Base-by-base conservation (phyloP, 2,888 invertebrate species). In the Syrphus vitripennis region DNA sequence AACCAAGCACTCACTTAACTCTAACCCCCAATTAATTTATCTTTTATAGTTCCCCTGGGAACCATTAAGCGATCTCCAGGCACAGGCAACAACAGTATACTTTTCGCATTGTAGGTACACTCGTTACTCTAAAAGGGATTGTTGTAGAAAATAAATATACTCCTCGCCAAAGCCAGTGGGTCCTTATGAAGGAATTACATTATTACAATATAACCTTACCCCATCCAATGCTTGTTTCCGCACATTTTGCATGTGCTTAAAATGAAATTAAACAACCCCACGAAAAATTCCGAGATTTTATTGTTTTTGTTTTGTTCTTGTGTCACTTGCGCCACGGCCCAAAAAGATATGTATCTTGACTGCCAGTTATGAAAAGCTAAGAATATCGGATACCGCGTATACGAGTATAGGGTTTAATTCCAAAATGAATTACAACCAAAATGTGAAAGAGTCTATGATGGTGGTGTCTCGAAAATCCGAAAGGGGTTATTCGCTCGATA, bases 1-100 rank as follows among this genome's bases (percentile, higher is more conserved):
- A 86, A 57, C 77, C 82, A 74, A 74, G 48, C 69, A 86, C 89
- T 89, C 91, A 90, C 90, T 90, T 90, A 90, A 90, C 89, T 87
- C 90, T 89, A 90, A 90, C 90, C 90, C 90, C 90, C 91, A 92
- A 92, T 92, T 92, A 91, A 92, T 92, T 91, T 90, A 91, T 90
- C 90, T 91, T 91, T 91, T 92, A 91, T 92, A 89, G 92, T 89
- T 89, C 91, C 91, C 91, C 88, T 87, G 92, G 90, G 91, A 90
- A 90, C 89, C 90, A 90, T 92, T 91, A 90, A 89, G 90, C 87
- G 90, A 86, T 82, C 86, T 86, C n/a, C 69, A 76, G 48, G 50
- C 69, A 61, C 71, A 76, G 72, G 40, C 71, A 63, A 61, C 59
- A 67, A 42, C 70, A 40, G 29, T 42, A 63, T 40, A 42, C 42